Conservation (phyloP, 2,113 vertebrate genomes). For the Xiphias gladius region DNA sequence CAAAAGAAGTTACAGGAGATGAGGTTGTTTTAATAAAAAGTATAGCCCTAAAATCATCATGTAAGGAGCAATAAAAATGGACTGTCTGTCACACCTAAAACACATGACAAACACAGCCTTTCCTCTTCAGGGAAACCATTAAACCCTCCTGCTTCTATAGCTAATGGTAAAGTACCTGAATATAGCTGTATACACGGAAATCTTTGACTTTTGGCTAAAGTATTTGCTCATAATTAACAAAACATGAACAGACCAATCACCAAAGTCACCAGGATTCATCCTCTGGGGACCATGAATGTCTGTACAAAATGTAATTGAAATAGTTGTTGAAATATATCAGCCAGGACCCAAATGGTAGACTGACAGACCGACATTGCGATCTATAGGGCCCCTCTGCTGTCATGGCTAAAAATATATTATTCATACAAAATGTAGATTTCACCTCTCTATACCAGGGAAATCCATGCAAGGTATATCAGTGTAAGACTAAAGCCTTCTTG, state of each 20-base stretch:
- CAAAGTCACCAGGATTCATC: background rate
- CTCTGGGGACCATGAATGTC: background rate
- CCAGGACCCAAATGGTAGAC: background rate
- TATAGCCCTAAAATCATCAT: background rate
- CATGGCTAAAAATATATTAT: no score
- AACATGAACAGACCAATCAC: background rate
- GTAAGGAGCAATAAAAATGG: background rate
- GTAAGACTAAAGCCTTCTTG: background rate
- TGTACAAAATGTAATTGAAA: background rate
- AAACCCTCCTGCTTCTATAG: background rate
- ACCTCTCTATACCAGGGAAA: background rate
- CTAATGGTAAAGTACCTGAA: background rate
- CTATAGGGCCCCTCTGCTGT: background rate
- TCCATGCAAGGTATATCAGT: background rate
- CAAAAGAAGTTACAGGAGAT: background rate
- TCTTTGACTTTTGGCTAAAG: background rate
- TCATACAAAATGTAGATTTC: background rate
- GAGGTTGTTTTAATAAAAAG: background rate
- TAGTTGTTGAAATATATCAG: no score
- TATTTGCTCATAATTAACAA: slow-evolving; percentile 11
- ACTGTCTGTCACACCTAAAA: background rate
- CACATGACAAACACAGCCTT: background rate
- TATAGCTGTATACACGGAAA: background rate
- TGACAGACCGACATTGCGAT: background rate
- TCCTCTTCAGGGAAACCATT: background rate